Evolutionary conservation across 2,113 vertebrate species (phyloP).

Genomic region (Halcyon senegalensis): DNA sequence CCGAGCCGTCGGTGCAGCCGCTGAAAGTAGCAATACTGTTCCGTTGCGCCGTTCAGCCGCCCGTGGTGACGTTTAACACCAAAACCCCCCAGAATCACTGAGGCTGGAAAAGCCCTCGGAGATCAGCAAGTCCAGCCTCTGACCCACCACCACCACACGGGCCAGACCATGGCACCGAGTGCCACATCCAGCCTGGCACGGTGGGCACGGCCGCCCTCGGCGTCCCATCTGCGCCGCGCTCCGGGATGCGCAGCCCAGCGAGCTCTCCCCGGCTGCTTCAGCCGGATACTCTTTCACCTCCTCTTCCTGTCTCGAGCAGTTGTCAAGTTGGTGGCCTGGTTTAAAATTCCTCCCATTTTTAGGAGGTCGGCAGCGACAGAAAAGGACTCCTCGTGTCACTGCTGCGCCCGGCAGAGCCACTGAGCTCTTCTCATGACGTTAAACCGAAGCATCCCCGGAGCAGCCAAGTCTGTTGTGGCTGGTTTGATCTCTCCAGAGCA

Average conservation of each 20-base stretch:
- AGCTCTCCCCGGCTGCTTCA: neutral
- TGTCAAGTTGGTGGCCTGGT: neutral
- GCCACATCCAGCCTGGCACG: neutral
- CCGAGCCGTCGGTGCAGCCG: neutral
- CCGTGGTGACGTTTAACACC: neutral
- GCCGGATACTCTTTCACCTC: conserved; percentile 3
- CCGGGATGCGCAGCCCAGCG: no score
- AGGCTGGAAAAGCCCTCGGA: no score
- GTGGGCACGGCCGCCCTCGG: neutral
- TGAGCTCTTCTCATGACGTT: neutral
- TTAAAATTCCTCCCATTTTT: neutral
- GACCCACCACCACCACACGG: no score
- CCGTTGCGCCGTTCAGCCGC: neutral
- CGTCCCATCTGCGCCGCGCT: neutral
- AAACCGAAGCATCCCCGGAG: neutral
- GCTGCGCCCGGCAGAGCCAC: neutral
- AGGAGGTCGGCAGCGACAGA: neutral
- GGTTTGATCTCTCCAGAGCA: neutral
- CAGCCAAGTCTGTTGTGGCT: neutral
- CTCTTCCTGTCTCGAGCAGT: neutral
- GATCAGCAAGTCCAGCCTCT: no score
- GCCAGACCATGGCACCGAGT: no score
- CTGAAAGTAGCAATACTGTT: neutral
- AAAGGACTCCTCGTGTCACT: neutral
- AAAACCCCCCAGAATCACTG: neutral